These are phyloP conservation scores for Lathamus discolor DNA, from an alignment of 2,113 vertebrate species.

Conservation along the genomic window DNA sequence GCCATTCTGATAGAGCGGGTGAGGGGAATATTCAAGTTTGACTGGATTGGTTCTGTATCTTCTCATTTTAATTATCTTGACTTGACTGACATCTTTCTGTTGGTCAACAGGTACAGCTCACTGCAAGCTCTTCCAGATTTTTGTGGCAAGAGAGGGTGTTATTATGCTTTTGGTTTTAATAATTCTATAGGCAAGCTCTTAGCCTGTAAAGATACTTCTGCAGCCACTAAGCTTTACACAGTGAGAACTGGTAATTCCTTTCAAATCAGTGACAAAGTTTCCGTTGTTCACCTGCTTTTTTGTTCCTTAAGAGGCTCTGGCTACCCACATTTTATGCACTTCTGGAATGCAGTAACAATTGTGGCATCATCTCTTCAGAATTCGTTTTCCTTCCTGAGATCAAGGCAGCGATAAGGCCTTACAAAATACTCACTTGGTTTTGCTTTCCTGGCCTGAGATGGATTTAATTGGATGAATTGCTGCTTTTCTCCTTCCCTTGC, in stretches of 20 bases:
- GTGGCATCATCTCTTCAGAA: slow-evolving; percentile 57
- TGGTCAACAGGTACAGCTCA: not conserved
- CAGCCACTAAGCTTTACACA: not conserved
- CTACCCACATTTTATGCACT: slow-evolving; percentile 61
- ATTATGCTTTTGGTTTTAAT: not conserved
- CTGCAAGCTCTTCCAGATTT: not conserved
- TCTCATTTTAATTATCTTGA: not conserved
- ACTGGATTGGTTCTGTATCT: not conserved
- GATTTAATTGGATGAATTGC: not conserved
- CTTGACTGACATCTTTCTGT: not conserved
- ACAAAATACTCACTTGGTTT: not conserved
- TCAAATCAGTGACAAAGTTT: not conserved
- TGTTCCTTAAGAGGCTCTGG: slow-evolving; percentile 61
- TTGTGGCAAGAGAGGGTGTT: not conserved
- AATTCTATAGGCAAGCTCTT: not conserved
- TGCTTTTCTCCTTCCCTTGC: not conserved
- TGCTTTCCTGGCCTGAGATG: not conserved
- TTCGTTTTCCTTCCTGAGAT: slow-evolving; percentile 48
- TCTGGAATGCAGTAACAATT: slow-evolving; percentile 48
- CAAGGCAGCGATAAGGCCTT: not conserved
- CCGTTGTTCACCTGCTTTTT: not conserved
- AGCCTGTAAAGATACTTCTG: not conserved
- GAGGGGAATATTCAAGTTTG: not conserved
- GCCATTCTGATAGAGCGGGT: not conserved
- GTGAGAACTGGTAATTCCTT: not conserved